Evolutionary conservation across 2,797 vertebrate species (phyloP), one percentile per base, ranked within the genome.

Genomic region (Ctenopoma kingsleyae): DNA sequence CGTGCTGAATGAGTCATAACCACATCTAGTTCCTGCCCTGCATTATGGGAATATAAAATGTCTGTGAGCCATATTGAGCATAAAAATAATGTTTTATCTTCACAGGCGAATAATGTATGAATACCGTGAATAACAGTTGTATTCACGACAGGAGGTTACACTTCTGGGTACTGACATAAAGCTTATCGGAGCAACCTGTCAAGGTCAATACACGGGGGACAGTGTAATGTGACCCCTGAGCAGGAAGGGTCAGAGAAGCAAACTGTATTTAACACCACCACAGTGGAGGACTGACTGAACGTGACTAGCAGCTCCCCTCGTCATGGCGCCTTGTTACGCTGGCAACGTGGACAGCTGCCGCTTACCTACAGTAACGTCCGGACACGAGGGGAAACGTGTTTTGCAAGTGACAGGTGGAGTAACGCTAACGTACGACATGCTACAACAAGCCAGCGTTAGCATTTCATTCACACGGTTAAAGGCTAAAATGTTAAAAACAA

Each of bases 181-280:
- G 2, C 17, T 47, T 72, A 76, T 83, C 65, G 51, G 0, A 62
- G 17, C 9, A 17, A 52, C n/a, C 22, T 4, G 60, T 72, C 80
- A 90, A 89, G 88, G 88, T 88, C 87, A 84, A 44, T 9, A 59
- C 38, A 59, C 40, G 36, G 63, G 48, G 36, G 40, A 41, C 40
- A 56, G 41, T 27, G 40, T 69, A 19, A 74, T 50, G 11, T 77
- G 19, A 50, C 27, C 70, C 13, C 27, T 13, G 11, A 55, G 50
- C 44, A 47, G 44, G 25, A 52, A 23, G 71, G 46, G 69, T 67
- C 58, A 61, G 30, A 36, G 30, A 11, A 23, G 46, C 49, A 41
- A 19, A 38, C 12, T n/a, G 30, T 10, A 5, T 32, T 38, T 13
- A 3, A 49, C 27, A 36, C 0, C 13, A 5, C 3, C 11, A 11